Conservation (phyloP, 2,113 vertebrate genomes). For the Platichthys stellatus region DNA sequence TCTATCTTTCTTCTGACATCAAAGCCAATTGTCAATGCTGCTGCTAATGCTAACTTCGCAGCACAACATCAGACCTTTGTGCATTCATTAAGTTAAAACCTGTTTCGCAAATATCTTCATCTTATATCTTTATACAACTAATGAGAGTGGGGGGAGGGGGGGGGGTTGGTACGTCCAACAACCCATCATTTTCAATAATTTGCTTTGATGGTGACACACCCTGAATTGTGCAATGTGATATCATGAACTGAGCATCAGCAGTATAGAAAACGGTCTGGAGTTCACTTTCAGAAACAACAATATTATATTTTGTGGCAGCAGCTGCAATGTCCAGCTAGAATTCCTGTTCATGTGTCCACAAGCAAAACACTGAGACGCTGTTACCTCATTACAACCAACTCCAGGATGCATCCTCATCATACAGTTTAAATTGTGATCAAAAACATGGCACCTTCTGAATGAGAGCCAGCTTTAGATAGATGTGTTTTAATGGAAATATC, state of each 20-base stretch:
- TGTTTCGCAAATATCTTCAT: not conserved
- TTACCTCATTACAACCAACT: not conserved
- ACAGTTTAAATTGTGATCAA: too few species aligned
- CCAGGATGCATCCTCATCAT: not conserved
- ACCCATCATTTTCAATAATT: too few species aligned
- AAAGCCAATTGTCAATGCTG: conserved; percentile 40
- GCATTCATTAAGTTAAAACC: conserved; percentile 20
- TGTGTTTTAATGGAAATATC: not conserved
- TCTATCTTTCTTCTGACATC: conserved; percentile 23
- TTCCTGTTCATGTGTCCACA: not conserved
- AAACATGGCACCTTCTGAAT: not conserved
- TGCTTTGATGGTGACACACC: too few species aligned
- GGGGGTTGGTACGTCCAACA: not conserved
- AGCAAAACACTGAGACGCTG: not conserved
- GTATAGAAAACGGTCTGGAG: too few species aligned
- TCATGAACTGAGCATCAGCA: too few species aligned
- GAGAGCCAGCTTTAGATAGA: not conserved
- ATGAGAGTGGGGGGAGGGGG: not conserved
- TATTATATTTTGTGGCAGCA: too few species aligned
- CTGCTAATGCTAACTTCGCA: conserved; percentile 3
- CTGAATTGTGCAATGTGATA: too few species aligned
- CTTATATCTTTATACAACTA: not conserved
- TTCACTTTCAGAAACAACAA: too few species aligned
- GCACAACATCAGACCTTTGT: conserved; percentile 25
- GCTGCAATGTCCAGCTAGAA: too few species aligned